Base-by-base conservation (phyloP, 2,888 invertebrate species). In the Agriotes lineatus region DNA sequence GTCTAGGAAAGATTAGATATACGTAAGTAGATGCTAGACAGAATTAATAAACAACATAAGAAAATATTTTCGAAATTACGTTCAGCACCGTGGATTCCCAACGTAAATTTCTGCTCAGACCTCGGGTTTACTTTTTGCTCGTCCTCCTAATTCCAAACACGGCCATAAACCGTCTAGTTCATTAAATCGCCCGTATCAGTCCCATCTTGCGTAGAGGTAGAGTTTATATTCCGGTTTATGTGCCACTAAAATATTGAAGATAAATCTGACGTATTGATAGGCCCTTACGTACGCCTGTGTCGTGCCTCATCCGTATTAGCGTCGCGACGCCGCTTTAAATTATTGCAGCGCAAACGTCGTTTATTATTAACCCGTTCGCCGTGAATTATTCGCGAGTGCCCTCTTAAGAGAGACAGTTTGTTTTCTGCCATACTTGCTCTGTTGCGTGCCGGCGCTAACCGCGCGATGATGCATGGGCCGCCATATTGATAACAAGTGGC, bases 401-500 rank as follows among this genome's bases (percentile, higher is more conserved):
- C 48, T 61, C 48, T 50, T 61, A 61, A 61, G 52, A 52, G 52
- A 61, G 61, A 61, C 61, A 39, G 37, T 61, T 61, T 61, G 52
- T 61, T 63, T 54, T 54, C 54, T 63, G 44, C 57, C 48, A 65
- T 66, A 60, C 60, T 69, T 65, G 50, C 52, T 52, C 62, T 68
- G 60, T 69, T 60, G 69, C 65, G 65, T 69, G 69, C 54, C 44
- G 44, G 52, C 54, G 37, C 33, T 48, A 61, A 56, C 61, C 54
- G 54, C 48, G 67, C 44, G 71, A 70, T 71, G 71, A 70, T 72
- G 61, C 66, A 70, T 67, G 57, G 65, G 56, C 64, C 69, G 71
- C 70, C 69, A 77, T 78, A 74, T 78, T 77, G 77, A 77, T 79
- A 78, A 78, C 74, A 76, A 78, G 75, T 77, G 77, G 74, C 71